Evolutionary conservation across 1,140 invertebrate genomes (phyloP).

Genomic region (Antheraea pernyi): DNA sequence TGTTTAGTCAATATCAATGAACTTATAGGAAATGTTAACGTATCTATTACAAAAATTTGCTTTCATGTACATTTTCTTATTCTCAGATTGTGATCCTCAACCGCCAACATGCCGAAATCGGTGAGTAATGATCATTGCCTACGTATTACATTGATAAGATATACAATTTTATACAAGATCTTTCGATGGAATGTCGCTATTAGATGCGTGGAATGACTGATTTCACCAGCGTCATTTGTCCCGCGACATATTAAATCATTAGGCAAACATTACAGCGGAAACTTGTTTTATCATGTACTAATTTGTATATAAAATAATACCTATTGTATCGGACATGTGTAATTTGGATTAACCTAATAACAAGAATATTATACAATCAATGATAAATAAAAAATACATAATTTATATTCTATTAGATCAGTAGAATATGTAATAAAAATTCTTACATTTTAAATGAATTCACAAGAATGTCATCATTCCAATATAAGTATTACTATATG

Average conservation of each 20-base stretch:
- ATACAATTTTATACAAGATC: not conserved
- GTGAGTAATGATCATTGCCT: constrained; percentile 46
- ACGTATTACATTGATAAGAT: constrained; percentile 1
- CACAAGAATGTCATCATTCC: not conserved
- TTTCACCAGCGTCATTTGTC: not conserved
- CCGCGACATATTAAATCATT: constrained; percentile 1
- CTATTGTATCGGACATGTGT: not conserved
- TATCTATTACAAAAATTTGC: constrained; percentile 35
- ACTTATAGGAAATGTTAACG: constrained; percentile 7
- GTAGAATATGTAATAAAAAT: not conserved
- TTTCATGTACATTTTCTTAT: constrained; percentile 40
- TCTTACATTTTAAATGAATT: not conserved
- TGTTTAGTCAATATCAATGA: constrained; percentile 42
- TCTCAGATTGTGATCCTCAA: constrained; percentile 72
- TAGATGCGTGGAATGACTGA: not conserved
- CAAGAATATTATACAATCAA: not conserved
- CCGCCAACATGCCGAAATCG: constrained; percentile 76
- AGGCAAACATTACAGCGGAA: not conserved
- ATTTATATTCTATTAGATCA: not conserved
- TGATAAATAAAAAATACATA: not conserved
- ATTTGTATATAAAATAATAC: not conserved
- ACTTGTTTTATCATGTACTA: not conserved
- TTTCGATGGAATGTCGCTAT: not conserved
- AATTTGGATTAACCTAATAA: too few relatives aligned
- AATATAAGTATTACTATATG: not conserved